Base-by-base conservation (phyloP, 2,797 vertebrate genomes). In the Spheniscus humboldti region DNA sequence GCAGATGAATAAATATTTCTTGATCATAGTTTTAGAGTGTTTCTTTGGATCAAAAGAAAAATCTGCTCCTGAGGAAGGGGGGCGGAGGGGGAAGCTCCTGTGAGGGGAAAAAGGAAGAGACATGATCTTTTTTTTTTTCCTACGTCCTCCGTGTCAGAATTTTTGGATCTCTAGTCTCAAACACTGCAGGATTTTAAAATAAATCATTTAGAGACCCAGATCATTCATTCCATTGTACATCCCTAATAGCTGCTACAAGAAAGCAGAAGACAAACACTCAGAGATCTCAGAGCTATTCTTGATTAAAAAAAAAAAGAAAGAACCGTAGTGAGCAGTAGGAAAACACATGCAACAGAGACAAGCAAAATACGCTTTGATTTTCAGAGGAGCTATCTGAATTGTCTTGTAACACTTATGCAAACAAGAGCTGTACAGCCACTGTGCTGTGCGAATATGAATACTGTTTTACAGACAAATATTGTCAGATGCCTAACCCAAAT, bases 301-400 rank as follows among this genome's bases (percentile, higher is more conserved):
- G 23, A 71, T 39, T 41, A 41, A 41, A 41, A 19, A 76, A 82
- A 92, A 75, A 90, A 62, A 13, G 50, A 60, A 93, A 74, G 11
- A 81, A 39, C 15, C 24, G 50, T 9, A 72, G 62, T 0, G 8
- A 90, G 84, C 78, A 68, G 83, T 3, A 88, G 71, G 56, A 79
- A 96, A 82, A 96, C 0, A 1, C 18, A 56, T 2, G 27, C 37
- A 57, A 56, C 80, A 95, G 73, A 53, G 82, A 47, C 0, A 25
- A 91, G 81, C 86, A 90, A 89, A 86, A 89, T 0, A 6, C 1
- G 43, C 78, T 92, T 92, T 90, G 91, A 94, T 96, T 88, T 94
- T 37, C 87, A 57, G 30, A 90, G 59, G 19, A 85, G 71, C 33
- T 64, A 37, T 48, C 68, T 9, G 64, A 88, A 76, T 3, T 78